phyloP scores from a whole-genome alignment of 2,797 vertebrate species.

The Sebastes melanostomus region DNA sequence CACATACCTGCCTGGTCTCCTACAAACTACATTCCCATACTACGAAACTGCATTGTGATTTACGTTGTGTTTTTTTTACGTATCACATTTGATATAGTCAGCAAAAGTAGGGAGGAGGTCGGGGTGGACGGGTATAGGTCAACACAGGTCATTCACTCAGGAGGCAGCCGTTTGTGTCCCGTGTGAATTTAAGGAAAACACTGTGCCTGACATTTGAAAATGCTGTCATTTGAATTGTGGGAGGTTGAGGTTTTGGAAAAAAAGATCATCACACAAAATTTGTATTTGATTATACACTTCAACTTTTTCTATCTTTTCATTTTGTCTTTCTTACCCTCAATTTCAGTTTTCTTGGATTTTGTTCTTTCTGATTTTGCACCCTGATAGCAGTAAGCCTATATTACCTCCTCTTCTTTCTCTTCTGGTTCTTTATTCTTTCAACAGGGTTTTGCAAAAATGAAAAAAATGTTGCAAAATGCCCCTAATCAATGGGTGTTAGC shows the following conservation, averaged over 20 bases:
- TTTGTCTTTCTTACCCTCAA: background rate
- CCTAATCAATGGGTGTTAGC: background rate
- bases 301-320: background rate
- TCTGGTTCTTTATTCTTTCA: background rate
- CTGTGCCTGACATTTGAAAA: conserved; percentile 41
- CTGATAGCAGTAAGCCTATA: background rate
- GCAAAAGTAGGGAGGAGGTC: background rate
- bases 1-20: background rate
- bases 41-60: background rate
- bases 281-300: background rate
- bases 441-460: background rate
- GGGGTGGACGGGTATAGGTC: background rate
- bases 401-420: background rate
- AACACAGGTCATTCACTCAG: background rate
- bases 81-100: background rate
- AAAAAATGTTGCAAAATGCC: background rate
- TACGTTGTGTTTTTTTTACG: background rate
- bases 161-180: background rate
- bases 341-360: background rate
- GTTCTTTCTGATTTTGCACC: background rate
- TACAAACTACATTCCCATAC: background rate
- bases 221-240: conserved; percentile 18
- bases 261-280: background rate
- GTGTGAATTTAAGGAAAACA: too few relatives aligned
- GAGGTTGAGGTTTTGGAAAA: background rate